Conservation (phyloP, 2,888 invertebrate species). For the Zootermopsis nevadensis region DNA sequence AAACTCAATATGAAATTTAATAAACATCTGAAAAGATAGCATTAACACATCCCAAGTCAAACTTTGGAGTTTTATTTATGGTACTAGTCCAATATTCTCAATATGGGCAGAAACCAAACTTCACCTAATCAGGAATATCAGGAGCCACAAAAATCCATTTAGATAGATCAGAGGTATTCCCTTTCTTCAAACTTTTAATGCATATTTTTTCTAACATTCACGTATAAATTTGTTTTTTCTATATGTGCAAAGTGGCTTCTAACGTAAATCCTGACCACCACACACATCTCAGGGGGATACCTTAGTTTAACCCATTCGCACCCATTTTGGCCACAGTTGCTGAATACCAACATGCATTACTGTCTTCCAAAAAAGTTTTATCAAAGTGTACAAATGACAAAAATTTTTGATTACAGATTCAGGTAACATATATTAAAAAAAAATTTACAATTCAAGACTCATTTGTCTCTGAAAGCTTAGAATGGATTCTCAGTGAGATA, state of each 20-base stretch:
- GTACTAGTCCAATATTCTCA: too few species aligned
- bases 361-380: background rate
- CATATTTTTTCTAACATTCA: background rate
- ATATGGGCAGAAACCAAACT: too few species aligned
- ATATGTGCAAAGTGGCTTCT: too few species aligned
- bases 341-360: background rate
- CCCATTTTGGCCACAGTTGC: background rate
- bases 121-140: too few species aligned
- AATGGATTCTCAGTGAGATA: constrained; percentile 7
- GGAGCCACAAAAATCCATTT: too few species aligned
- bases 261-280: background rate
- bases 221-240: too few species aligned
- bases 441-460: too few species aligned
- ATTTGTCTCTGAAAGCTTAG: background rate
- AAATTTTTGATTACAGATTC: background rate
- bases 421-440: too few species aligned
- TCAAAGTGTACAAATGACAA: background rate
- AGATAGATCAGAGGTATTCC: background rate
- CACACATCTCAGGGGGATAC: background rate
- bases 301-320: background rate
- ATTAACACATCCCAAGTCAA: too few species aligned
- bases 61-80: too few species aligned
- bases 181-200: background rate
- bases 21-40: too few species aligned
- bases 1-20: too few species aligned